phyloP scores from a whole-genome alignment of 1,140 invertebrate genomes.

The Dolichoris vasculosae region DNA sequence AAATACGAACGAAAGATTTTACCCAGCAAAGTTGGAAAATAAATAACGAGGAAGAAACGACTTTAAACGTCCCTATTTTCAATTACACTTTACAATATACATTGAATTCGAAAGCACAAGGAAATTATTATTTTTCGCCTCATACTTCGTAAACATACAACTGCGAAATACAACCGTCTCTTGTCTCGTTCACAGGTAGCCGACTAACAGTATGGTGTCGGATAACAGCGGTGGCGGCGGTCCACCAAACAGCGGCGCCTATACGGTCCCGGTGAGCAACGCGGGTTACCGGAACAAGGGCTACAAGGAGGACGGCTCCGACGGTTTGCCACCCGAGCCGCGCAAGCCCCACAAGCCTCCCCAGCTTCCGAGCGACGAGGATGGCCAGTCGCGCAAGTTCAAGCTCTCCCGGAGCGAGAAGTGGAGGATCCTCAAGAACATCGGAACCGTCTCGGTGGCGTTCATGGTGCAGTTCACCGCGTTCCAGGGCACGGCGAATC shows the following conservation, averaged over 20 bases:
- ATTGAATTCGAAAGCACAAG: too few relatives aligned
- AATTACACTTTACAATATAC: too few relatives aligned
- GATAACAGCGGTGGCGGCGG: constrained; percentile 64
- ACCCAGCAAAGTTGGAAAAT: too few relatives aligned
- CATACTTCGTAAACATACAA: too few relatives aligned
- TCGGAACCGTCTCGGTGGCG: constrained; percentile 87
- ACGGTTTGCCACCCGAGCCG: constrained; percentile 75
- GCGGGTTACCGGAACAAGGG: constrained; percentile 81
- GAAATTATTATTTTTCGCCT: too few relatives aligned
- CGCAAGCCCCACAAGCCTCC: constrained; percentile 76
- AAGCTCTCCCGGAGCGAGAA: constrained; percentile 85
- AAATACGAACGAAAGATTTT: too few relatives aligned
- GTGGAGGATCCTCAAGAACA: constrained; percentile 91
- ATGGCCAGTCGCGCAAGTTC: constrained; percentile 82
- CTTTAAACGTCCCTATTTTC: too few relatives aligned
- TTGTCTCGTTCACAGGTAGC: constrained; percentile 62
- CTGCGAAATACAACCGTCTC: too few relatives aligned
- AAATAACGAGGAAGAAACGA: too few relatives aligned
- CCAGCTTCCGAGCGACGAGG: constrained; percentile 79
- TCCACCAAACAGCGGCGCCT: constrained; percentile 52
- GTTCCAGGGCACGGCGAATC: constrained; percentile 91
- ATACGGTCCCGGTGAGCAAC: constrained; percentile 76
- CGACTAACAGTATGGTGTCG: constrained; percentile 68
- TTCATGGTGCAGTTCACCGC: constrained; percentile 96
- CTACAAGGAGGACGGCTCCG: constrained; percentile 78